Evolutionary conservation across 2,888 invertebrate species (phyloP).

Genomic region (Charanyca ferruginea): DNA sequence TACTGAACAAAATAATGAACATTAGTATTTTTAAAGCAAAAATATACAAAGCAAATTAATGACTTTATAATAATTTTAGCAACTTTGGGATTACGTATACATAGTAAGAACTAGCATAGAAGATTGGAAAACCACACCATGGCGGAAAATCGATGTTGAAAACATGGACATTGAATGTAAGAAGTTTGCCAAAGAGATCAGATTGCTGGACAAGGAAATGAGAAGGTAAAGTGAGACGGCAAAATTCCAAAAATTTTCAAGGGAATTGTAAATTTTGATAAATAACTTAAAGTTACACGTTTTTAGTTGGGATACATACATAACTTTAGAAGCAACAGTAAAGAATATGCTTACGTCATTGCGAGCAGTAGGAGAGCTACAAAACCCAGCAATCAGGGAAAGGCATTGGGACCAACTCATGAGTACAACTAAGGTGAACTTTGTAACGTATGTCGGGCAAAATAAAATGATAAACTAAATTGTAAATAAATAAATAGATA

Average conservation of each 20-base stretch:
- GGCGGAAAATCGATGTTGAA: constrained; percentile 99
- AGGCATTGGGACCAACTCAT: constrained; percentile 99
- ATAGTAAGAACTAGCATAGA: constrained; percentile 98
- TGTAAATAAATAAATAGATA: constrained; percentile 78
- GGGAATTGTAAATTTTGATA: background rate
- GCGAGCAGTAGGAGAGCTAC: constrained; percentile 98
- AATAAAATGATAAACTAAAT: constrained; percentile 57
- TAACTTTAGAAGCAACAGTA: constrained; percentile 96
- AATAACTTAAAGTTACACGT: background rate
- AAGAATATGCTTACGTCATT: constrained; percentile 99
- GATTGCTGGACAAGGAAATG: constrained; percentile 98
- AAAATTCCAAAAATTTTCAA: background rate
- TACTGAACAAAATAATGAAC: background rate
- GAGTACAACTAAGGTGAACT: constrained; percentile 97
- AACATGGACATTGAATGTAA: constrained; percentile 99
- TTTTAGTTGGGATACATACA: constrained; percentile 96
- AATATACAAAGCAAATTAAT: background rate
- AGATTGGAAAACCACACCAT: constrained; percentile 99
- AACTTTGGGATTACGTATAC: constrained; percentile 98
- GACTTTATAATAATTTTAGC: constrained; percentile 85
- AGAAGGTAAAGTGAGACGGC: constrained; percentile 86
- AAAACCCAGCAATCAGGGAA: constrained; percentile 98
- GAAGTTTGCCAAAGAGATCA: constrained; percentile 98
- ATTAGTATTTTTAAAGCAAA: background rate
- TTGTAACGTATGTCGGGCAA: constrained; percentile 58